A percentile compares a stretch with the other conserved stretches of the same genome.
Evolutionary conservation across 2,888 invertebrate species (phyloP).

Genomic region (Dascillus cervinus): DNA sequence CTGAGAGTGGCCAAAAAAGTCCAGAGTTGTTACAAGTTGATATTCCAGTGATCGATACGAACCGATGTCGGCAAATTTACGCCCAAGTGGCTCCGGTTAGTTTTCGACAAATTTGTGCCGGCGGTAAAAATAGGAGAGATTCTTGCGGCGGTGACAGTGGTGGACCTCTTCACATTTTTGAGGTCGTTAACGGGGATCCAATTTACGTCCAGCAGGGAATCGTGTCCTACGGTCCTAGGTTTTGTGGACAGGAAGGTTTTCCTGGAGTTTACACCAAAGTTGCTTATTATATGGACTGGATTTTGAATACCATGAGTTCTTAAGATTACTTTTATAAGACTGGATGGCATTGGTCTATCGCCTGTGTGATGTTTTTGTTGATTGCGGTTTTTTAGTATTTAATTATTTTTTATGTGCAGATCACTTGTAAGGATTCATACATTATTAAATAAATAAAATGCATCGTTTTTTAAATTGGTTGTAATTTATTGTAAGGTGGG

Average conservation of each 20-base stretch:
- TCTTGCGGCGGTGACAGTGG: conserved; percentile 63
- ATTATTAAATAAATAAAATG: no score
- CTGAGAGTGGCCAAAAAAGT: conserved; percentile 45
- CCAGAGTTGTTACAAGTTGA: conserved; percentile 40
- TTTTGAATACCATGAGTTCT: conserved; percentile 43
- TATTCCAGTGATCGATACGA: conserved; percentile 37
- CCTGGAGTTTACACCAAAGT: conserved; percentile 64
- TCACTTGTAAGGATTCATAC: no score
- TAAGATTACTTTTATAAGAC: not conserved
- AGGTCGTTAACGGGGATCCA: not conserved
- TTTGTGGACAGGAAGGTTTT: conserved; percentile 43
- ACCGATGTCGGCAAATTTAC: conserved; percentile 31
- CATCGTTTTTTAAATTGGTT: no score
- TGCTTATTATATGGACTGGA: conserved; percentile 55
- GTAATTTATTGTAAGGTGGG: no score
- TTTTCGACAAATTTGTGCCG: conserved; percentile 53
- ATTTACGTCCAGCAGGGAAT: conserved; percentile 49
- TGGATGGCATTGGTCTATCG: no score
- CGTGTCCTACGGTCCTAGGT: conserved; percentile 42
- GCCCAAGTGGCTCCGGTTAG: conserved; percentile 20
- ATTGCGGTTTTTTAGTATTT: no score
- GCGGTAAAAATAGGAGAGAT: conserved; percentile 51
- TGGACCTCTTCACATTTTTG: conserved; percentile 47
- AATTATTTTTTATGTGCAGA: no score
- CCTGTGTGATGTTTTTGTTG: no score